These are phyloP conservation scores for Linurgus olivaceus DNA, from an alignment of 2,797 vertebrate species.

Conservation along the genomic window DNA sequence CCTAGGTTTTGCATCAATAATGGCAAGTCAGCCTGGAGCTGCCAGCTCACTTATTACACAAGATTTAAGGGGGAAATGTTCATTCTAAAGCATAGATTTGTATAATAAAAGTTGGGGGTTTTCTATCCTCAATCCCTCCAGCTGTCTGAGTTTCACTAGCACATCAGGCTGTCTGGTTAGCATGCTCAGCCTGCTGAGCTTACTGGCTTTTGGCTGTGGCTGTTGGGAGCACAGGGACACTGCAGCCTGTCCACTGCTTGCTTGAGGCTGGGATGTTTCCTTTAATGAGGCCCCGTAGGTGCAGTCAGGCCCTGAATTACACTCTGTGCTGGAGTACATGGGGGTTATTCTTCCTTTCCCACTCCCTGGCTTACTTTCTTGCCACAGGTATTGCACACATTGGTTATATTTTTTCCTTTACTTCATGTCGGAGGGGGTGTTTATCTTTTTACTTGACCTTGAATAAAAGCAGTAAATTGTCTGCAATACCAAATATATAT, in stretches of 20 bases:
- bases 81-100: not conserved
- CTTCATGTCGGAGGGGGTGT: fast-evolving
- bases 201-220: not conserved
- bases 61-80: not conserved
- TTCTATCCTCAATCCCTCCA: not conserved
- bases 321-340: fast-evolving
- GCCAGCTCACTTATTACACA: not conserved
- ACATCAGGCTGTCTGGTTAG: not conserved
- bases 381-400: not conserved
- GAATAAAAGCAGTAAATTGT: not conserved
- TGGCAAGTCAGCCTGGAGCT: not conserved
- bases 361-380: not conserved
- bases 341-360: not conserved
- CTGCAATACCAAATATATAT: not conserved
- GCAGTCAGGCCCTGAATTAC: not conserved
- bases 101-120: not conserved
- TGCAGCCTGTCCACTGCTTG: not conserved
- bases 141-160: not conserved
- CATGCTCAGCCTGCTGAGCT: not conserved
- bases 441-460: not conserved
- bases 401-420: not conserved
- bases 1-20: not conserved
- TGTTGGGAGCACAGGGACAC: not conserved
- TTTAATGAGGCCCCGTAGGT: fast-evolving
- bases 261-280: not conserved